Base-by-base conservation (phyloP, 1,140 invertebrate species). In the Ruditapes philippinarum region DNA sequence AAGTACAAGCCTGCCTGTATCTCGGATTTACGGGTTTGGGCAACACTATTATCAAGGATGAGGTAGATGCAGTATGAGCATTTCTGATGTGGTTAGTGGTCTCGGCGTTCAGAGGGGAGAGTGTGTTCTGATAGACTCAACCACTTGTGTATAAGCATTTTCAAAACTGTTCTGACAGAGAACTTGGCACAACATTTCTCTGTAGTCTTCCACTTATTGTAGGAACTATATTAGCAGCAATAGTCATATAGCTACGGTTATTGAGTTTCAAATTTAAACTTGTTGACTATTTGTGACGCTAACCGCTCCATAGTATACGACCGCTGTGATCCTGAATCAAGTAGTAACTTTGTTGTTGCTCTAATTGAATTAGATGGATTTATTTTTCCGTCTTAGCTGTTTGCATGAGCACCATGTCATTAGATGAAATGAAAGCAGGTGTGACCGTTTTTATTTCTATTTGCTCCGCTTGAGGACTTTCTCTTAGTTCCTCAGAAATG, bases 401-500 rank as follows among this genome's bases (percentile, higher is more conserved):
- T 68, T 83, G 80, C 80, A 83, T 83, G 0, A 65, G 28, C 14
- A 83, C 80, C 40, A 45, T 83, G 65, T 83, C 62, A 42, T 33
- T 62, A 25, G 81, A 70, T 19, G 88, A 79, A 17, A 89, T n/a
- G 0, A 90, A 28, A 45, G 36, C 60, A 62, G 62, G 85, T 80
- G 54, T 57, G n/a, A 45, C n/a, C 4, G 11, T 68, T 11, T 11
- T 33, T 68, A 31, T 22, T 1, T 68, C 12, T 31, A 28, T 12
- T 31, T 68, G 3, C 19, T 68, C 65, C 25, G 11, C 19, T 28
- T 68, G 65, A 4, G 28, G 65, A 5, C 4, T 31, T 25, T 68
- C 36, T 11, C 11, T n/a, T 4, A 36, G 11, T 28, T 33, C 36
- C 3, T 68, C 36, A 33, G 65, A 4, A 11, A 40, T 11, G 4